These are phyloP conservation scores for Myotis lucifugus DNA, from an alignment of 2,113 vertebrate genomes.

Conservation along the genomic window DNA sequence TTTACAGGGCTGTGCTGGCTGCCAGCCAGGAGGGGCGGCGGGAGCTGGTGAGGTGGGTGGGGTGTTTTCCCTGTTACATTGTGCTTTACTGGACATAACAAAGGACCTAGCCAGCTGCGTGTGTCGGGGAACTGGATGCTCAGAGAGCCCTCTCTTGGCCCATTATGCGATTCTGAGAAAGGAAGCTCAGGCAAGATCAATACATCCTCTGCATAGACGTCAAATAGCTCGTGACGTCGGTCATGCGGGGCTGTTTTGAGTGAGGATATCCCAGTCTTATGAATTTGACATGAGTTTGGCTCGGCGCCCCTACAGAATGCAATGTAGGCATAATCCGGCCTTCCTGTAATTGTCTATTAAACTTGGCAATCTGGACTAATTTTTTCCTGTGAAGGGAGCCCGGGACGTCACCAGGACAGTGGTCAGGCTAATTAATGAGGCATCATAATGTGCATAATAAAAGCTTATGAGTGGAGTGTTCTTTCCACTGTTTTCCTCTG, in stretches of 20 bases:
- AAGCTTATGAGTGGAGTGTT: slow-evolving; percentile 86
- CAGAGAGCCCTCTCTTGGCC: slow-evolving; percentile 78
- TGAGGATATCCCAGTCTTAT: slow-evolving; percentile 95
- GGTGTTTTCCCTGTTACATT: slow-evolving; percentile 82
- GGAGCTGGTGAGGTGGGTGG: slow-evolving; percentile 63
- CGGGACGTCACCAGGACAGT: slow-evolving; percentile 87
- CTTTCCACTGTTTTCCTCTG: slow-evolving; percentile 84
- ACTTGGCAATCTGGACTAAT: slow-evolving; percentile 89
- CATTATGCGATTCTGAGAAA: slow-evolving; percentile 97
- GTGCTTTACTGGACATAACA: slow-evolving; percentile 89
- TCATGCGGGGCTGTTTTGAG: slow-evolving; percentile 92
- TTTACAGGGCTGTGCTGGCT: slow-evolving; percentile 64
- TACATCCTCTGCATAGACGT: slow-evolving; percentile 97
- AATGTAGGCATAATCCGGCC: slow-evolving; percentile 97
- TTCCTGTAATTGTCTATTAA: slow-evolving; percentile 99
- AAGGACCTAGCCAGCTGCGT: slow-evolving; percentile 77
- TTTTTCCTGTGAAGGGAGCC: slow-evolving; percentile 91
- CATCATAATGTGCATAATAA: slow-evolving; percentile 91
- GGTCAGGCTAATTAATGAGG: slow-evolving; percentile 89
- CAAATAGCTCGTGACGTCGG: slow-evolving; percentile 94
- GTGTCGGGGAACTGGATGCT: slow-evolving; percentile 57
- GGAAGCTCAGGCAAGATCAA: slow-evolving; percentile 94
- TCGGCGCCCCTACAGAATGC: slow-evolving; percentile 90
- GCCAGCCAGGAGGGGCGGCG: slow-evolving; percentile 79
- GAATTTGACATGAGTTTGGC: slow-evolving; percentile 98